phyloP scores from a whole-genome alignment of 2,888 invertebrate genomes.

The Drosophila cognata region DNA sequence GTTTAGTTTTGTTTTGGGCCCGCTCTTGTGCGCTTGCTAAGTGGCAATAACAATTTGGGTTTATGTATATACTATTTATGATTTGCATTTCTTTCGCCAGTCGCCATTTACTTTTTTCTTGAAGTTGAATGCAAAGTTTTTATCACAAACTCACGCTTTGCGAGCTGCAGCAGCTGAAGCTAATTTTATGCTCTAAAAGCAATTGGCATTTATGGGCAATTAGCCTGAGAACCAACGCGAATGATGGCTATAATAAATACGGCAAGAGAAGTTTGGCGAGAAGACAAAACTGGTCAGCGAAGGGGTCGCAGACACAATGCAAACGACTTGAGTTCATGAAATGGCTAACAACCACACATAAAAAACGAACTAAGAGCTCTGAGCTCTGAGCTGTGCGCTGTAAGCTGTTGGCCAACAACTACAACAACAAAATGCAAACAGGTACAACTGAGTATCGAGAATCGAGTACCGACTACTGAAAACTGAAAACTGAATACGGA shows the following conservation, averaged over 20 bases:
- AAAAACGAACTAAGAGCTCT: constrained; percentile 16
- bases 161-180: constrained; percentile 13
- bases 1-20: constrained; percentile 34
- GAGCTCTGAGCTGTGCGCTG: not conserved
- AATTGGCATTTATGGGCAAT: constrained; percentile 55
- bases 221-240: constrained; percentile 47
- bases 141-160: constrained; percentile 25
- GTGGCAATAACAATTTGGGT: constrained; percentile 72
- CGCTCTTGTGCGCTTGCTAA: constrained; percentile 49
- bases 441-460: constrained; percentile 40
- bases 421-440: constrained; percentile 51
- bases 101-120: not conserved
- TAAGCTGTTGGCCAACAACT: constrained; percentile 7
- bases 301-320: constrained; percentile 46
- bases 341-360: constrained; percentile 40
- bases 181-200: constrained; percentile 52
- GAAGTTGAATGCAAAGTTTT: constrained; percentile 9
- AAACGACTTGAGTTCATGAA: constrained; percentile 54
- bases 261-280: constrained; percentile 16
- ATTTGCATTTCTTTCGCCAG: constrained; percentile 13
- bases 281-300: constrained; percentile 42
- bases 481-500: not conserved
- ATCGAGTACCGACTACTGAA: constrained; percentile 20
- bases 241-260: constrained; percentile 44
- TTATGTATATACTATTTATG: constrained; percentile 68